These are phyloP conservation scores for Rhinopomastus cyanomelas DNA, from an alignment of 2,113 vertebrate species.

Conservation along the genomic window DNA sequence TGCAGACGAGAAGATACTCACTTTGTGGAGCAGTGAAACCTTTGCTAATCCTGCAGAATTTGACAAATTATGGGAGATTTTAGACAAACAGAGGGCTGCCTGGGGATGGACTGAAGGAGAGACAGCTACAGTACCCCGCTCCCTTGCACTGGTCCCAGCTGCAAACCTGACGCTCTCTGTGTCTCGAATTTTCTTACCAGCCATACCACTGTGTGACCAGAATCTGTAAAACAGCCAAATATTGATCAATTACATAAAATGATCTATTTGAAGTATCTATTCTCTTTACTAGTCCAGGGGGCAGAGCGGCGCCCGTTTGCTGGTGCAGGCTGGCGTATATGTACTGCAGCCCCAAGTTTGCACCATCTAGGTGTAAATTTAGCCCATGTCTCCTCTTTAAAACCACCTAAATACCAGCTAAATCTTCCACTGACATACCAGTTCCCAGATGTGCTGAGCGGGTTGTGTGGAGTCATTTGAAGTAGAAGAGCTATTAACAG, in stretches of 20 bases:
- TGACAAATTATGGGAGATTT: neutral
- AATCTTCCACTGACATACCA: neutral
- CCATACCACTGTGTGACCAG: conserved; percentile 1
- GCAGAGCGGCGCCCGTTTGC: neutral
- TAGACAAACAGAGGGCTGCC: neutral
- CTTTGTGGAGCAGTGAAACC: neutral
- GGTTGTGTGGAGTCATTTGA: neutral
- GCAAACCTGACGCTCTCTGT: conserved; percentile 1
- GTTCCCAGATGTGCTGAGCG: neutral
- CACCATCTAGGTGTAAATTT: neutral
- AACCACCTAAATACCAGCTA: neutral
- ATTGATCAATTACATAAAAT: conserved; percentile 17
- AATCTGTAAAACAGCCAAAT: conserved; percentile 37
- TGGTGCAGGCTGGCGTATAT: neutral
- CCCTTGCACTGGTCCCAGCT: neutral
- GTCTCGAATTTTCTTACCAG: conserved; percentile 41
- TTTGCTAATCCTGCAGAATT: neutral
- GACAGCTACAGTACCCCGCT: neutral
- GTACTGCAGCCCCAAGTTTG: neutral
- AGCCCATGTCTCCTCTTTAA: neutral
- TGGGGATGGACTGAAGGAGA: conserved; percentile 12
- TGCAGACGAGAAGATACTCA: neutral
- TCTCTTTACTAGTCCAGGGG: neutral
- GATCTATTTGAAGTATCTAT: conserved; percentile 13
- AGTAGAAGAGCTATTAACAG: neutral